Conservation (phyloP, 2,888 invertebrate species). For the Resseliella maxima region DNA sequence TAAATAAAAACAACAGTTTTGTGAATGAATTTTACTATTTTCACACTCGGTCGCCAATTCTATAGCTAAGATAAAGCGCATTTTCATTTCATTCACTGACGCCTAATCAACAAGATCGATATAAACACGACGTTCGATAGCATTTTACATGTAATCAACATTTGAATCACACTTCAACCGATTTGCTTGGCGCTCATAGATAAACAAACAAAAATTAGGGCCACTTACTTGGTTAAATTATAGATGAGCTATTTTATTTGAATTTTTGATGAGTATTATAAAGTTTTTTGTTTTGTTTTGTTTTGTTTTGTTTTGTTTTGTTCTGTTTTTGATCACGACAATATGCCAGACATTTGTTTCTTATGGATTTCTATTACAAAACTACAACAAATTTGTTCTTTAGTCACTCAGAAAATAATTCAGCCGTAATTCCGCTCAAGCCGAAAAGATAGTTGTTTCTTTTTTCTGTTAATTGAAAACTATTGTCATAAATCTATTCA, state of each 20-base stretch:
- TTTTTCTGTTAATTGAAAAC: background rate
- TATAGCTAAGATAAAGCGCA: background rate
- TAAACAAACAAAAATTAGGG: constrained; percentile 32
- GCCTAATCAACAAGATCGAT: background rate
- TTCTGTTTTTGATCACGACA: background rate
- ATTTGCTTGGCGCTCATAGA: background rate
- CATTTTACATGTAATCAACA: background rate
- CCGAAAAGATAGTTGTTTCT: background rate
- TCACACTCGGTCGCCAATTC: background rate
- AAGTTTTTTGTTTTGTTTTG: background rate
- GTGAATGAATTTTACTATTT: constrained; percentile 9
- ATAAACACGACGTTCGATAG: background rate
- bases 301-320: background rate
- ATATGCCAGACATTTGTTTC: background rate
- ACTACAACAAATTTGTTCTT: background rate
- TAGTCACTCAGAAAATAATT: constrained; percentile 6
- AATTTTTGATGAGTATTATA: constrained; percentile 43
- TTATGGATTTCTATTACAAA: background rate
- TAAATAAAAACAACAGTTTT: constrained; percentile 1
- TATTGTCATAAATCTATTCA: background rate
- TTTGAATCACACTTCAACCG: constrained; percentile 26
- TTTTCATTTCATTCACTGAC: background rate
- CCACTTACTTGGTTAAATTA: constrained; percentile 39
- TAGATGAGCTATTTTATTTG: constrained; percentile 25
- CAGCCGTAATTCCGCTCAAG: constrained; percentile 22